Conservation (phyloP, 2,113 vertebrate genomes). For the Chroicocephalus ridibundus region DNA sequence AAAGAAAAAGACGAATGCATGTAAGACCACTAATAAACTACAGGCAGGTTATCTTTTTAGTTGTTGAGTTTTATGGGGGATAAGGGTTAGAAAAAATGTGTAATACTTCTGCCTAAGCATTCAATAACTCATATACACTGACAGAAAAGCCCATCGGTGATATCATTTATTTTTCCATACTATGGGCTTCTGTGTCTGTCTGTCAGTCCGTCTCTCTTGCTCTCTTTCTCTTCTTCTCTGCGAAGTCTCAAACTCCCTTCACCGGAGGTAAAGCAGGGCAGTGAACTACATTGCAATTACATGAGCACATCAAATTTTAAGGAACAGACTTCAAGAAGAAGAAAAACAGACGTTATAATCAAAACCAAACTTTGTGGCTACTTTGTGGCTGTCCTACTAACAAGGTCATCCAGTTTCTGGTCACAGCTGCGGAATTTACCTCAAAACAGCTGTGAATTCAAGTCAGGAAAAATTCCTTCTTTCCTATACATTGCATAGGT, state of each 20-base stretch:
- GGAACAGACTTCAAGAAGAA: slow-evolving; percentile 54
- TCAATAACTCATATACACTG: background rate
- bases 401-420: slow-evolving; percentile 37
- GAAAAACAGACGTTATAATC: slow-evolving; percentile 53
- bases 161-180: background rate
- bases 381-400: slow-evolving; percentile 52
- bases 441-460: slow-evolving; percentile 42
- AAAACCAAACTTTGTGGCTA: slow-evolving; percentile 62
- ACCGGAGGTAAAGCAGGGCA: slow-evolving; percentile 14
- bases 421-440: slow-evolving; percentile 33
- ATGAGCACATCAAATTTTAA: slow-evolving; percentile 41
- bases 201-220: background rate
- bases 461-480: background rate
- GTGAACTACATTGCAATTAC: slow-evolving; percentile 40
- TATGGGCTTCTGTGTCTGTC: background rate
- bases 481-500: background rate
- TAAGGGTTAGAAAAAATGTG: background rate
- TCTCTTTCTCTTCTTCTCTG: background rate
- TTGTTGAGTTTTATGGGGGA: background rate
- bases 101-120: background rate
- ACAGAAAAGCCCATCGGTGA: background rate
- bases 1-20: background rate
- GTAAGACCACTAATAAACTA: background rate
- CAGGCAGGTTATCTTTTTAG: background rate
- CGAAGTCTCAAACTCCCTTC: background rate